These are phyloP conservation scores for Pseudoatta argentina DNA, from an alignment of 1,140 invertebrate genomes.

Conservation along the genomic window DNA sequence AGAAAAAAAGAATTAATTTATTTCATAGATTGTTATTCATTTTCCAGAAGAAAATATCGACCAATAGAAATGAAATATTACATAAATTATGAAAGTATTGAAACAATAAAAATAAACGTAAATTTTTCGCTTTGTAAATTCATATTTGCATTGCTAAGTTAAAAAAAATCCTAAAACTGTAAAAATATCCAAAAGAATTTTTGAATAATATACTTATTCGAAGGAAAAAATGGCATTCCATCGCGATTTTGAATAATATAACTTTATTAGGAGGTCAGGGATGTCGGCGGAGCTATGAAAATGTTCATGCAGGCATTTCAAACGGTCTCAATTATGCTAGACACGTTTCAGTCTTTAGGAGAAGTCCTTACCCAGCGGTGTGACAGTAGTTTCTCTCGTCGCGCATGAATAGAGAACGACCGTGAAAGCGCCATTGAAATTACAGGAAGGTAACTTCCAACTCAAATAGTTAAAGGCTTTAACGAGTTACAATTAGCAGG, in stretches of 20 bases:
- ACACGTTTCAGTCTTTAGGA: slow-evolving; percentile 80
- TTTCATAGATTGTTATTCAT: not conserved
- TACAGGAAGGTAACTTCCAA: slow-evolving; percentile 81
- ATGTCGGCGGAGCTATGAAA: slow-evolving; percentile 64
- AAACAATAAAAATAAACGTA: not conserved
- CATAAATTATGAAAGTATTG: not conserved
- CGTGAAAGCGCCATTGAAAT: slow-evolving; percentile 83
- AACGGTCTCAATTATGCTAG: slow-evolving; percentile 75
- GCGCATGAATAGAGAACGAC: slow-evolving; percentile 79
- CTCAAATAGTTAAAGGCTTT: slow-evolving; percentile 82
- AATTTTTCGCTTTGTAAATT: not conserved
- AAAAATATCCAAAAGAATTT: slow-evolving; percentile 5
- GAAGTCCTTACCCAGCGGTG: slow-evolving; percentile 77
- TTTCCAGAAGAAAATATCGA: not conserved
- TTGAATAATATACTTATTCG: not conserved
- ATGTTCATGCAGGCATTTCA: slow-evolving; percentile 69
- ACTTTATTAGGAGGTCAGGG: slow-evolving; percentile 55
- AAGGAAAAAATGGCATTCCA: not conserved
- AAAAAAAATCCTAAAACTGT: not conserved
- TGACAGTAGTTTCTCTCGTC: slow-evolving; percentile 80
- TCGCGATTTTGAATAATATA: slow-evolving; percentile 68
- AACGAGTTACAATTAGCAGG: slow-evolving; percentile 82
- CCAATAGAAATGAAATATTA: not conserved
- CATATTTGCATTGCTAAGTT: not conserved
- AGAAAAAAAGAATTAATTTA: not conserved